Conservation (phyloP, 2,888 invertebrate species). For the Carcina quercana region DNA sequence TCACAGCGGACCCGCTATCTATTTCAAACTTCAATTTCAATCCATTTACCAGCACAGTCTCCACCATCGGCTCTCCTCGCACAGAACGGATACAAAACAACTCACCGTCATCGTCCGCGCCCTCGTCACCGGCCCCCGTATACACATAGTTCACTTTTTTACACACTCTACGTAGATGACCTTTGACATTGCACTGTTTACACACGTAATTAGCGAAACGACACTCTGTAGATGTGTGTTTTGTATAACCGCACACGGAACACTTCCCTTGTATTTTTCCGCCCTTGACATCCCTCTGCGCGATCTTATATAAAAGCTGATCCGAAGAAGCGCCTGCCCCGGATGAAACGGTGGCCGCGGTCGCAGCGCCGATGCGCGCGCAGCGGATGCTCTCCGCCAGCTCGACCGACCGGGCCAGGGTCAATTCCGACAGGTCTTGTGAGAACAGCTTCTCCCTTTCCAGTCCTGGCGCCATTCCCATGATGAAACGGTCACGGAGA, state of each 20-base stretch:
- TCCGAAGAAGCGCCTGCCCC: background rate
- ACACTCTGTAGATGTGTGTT: conserved; percentile 11
- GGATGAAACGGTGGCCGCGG: background rate
- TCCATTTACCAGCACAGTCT: conserved; percentile 1
- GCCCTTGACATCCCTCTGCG: background rate
- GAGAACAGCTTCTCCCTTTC: conserved; percentile 7
- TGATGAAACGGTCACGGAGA: conserved; percentile 7
- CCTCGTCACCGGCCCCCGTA: conserved; percentile 2
- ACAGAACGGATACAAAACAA: conserved; percentile 8
- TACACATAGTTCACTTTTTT: conserved; percentile 3
- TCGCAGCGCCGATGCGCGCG: conserved; percentile 6
- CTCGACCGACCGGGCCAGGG: conserved; percentile 10
- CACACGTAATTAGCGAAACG: conserved; percentile 11
- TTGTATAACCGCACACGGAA: conserved; percentile 9
- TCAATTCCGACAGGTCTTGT: conserved; percentile 4
- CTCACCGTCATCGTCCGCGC: conserved; percentile 7
- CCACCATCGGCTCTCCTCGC: conserved; percentile 10
- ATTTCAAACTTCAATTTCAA: conserved; percentile 8
- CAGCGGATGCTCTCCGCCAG: conserved; percentile 10
- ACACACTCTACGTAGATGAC: conserved; percentile 15
- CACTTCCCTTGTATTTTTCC: conserved; percentile 3
- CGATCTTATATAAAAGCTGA: background rate
- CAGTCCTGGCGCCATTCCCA: conserved; percentile 6
- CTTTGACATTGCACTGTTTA: conserved; percentile 14
- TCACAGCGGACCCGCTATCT: conserved; percentile 18